Percentiles rank a stretch among this genome's conserved stretches.
phyloP scores from a whole-genome alignment of 2,888 invertebrate genomes.

The Cryptus armator region DNA sequence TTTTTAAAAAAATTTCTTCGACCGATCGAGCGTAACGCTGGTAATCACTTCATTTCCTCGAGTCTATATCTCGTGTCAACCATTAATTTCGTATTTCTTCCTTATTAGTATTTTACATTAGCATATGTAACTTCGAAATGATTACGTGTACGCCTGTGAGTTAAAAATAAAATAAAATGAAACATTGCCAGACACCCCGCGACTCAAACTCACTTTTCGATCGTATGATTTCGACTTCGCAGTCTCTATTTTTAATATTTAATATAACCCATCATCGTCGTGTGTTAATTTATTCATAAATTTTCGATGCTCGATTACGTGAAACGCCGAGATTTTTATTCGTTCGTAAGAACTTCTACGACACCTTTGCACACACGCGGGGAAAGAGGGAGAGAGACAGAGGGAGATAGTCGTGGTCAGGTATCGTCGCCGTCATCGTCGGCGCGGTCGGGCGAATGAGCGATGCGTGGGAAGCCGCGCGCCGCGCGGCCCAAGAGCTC shows the following conservation, averaged over 20 bases:
- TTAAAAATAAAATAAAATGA: not conserved
- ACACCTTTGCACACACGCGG: not conserved
- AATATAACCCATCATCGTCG: not conserved
- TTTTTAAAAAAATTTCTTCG: not conserved
- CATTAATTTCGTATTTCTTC: slow-evolving; percentile 27
- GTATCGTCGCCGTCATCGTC: slow-evolving; percentile 46
- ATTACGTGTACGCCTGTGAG: not conserved
- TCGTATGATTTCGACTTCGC: not conserved
- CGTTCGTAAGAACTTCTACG: not conserved
- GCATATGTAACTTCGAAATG: slow-evolving; percentile 20
- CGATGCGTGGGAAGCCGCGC: slow-evolving; percentile 82
- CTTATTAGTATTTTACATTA: slow-evolving; percentile 33
- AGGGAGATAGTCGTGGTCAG: slow-evolving; percentile 11
- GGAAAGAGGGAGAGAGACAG: not conserved
- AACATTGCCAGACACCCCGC: not conserved
- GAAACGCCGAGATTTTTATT: not conserved
- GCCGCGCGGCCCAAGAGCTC: slow-evolving; percentile 50
- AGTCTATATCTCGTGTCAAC: not conserved
- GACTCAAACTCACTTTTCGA: not conserved
- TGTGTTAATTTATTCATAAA: not conserved
- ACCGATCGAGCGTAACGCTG: not conserved
- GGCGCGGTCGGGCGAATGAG: slow-evolving; percentile 76
- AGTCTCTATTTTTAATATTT: not conserved
- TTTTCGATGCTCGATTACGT: not conserved
- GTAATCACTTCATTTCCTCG: not conserved